phyloP scores from a whole-genome alignment of 64 coral and sea anemone species.

The Acropora yongei region DNA sequence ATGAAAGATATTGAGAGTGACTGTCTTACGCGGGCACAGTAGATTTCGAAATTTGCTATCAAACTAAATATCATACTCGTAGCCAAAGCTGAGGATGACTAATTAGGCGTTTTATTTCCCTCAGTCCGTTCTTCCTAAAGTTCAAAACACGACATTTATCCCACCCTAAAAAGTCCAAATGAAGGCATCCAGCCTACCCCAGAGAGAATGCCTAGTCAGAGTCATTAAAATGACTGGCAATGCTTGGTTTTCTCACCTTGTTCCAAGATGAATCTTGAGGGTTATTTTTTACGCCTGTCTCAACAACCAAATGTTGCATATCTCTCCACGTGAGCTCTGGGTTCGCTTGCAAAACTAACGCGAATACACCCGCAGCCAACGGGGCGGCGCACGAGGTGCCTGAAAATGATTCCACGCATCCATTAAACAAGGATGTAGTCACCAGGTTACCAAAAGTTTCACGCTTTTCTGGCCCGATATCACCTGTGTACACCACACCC shows the following conservation, averaged over 20 bases:
- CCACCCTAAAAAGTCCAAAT: too few species aligned
- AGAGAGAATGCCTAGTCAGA: too few species aligned
- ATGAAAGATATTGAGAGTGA: too few species aligned
- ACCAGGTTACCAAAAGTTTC: slow-evolving; percentile 29
- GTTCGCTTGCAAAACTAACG: slow-evolving; percentile 84
- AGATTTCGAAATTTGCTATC: too few species aligned
- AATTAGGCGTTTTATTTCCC: too few species aligned
- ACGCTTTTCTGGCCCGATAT: neutral
- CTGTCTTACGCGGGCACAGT: too few species aligned
- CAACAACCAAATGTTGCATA: slow-evolving; percentile 76
- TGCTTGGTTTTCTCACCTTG: neutral
- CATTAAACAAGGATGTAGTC: slow-evolving; percentile 41
- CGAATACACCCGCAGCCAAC: slow-evolving; percentile 80
- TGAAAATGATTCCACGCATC: slow-evolving; percentile 64
- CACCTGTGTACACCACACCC: slow-evolving; percentile 82
- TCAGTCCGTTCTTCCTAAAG: too few species aligned
- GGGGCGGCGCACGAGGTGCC: slow-evolving; percentile 92
- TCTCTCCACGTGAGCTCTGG: slow-evolving; percentile 84
- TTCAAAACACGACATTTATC: too few species aligned
- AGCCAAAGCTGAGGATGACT: too few species aligned
- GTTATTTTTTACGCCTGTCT: slow-evolving; percentile 43
- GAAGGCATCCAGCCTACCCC: too few species aligned
- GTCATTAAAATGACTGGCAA: too few species aligned
- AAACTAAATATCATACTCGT: too few species aligned
- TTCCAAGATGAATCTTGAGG: neutral